Base-by-base conservation (phyloP, 2,113 vertebrate genomes). In the Pica pica region DNA sequence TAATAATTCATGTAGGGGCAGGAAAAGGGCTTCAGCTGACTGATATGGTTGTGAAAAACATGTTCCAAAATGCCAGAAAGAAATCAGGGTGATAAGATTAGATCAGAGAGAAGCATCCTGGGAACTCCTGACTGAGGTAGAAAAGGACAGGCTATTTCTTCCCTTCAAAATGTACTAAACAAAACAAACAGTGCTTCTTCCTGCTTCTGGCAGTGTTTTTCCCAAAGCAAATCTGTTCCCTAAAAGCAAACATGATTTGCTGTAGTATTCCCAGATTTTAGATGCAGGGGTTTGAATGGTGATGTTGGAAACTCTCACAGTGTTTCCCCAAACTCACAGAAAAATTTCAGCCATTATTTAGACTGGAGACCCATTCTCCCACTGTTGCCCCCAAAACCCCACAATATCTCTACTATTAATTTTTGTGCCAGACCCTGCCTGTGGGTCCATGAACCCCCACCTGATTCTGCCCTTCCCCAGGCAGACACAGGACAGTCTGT, bases 131-230 rank as follows among this genome's bases (percentile, higher is more conserved):
- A 19, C 65, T 82, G 71, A 71, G 71, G 83, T 64, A 73, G 79
- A 47, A 78, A 87, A 79, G 59, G 49, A 60, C n/a, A 68, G 47
- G 83, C 71, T 55, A 53, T 63, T 88, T 83, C 69, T 94, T 84
- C 56, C 69, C 57, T 79, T 88, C 53, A 31, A 1, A 64, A 83
- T 31, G 33, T 35, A 82, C 75, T 50, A 88, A 94, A 64, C 57
- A 76, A 89, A 91, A 81, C 69, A 93, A 94, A 87, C 75, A 71
- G 14, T 24, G 70, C 49, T 90, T 35, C 86, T 88, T 92, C 91
- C 93, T 90, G 89, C 74, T 90, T 89, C 86, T 83, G 78, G 24
- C 13, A 50, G 60, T 74, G 47, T 39, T 82, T 83, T 90, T 56
- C 79, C 79, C 91, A 68, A 60, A 90, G 76, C 87, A 77, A 60